Percentiles rank a stretch among this genome's conserved stretches.
Evolutionary conservation across 2,113 vertebrate species (phyloP).

Genomic region (Platycercus adscitus): DNA sequence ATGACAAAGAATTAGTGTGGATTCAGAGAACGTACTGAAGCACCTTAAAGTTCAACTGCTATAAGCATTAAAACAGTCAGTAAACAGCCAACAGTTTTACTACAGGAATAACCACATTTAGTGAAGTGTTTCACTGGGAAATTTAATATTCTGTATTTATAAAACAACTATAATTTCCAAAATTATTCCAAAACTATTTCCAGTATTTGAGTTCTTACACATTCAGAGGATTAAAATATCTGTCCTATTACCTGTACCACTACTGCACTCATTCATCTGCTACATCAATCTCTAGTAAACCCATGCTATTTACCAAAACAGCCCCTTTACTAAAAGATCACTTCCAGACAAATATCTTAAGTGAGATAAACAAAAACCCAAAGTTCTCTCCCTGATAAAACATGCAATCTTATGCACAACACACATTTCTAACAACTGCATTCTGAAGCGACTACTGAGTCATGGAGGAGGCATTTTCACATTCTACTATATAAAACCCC

Average conservation of each 20-base stretch:
- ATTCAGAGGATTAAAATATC: background rate
- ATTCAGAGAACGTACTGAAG: background rate
- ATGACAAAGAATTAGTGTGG: background rate
- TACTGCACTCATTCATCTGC: background rate
- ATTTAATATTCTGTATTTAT: background rate
- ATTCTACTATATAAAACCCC: background rate
- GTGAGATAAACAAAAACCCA: background rate
- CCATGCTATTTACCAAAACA: background rate
- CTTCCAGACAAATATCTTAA: background rate
- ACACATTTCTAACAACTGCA: background rate
- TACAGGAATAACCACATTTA: background rate
- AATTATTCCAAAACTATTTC: background rate
- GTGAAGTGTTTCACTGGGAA: background rate
- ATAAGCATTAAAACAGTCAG: background rate
- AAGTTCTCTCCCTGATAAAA: background rate
- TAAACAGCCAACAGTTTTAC: background rate
- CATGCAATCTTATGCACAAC: background rate
- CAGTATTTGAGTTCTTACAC: background rate
- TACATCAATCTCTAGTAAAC: background rate
- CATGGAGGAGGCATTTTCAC: background rate
- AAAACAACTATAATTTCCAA: background rate
- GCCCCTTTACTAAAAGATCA: background rate
- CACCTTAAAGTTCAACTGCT: background rate
- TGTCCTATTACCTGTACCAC: background rate
- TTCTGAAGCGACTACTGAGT: background rate